Percentiles rank a stretch among this genome's conserved stretches.
These are phyloP conservation scores for Ochotona princeps DNA, from an alignment of 2,113 vertebrate species.

Conservation along the genomic window DNA sequence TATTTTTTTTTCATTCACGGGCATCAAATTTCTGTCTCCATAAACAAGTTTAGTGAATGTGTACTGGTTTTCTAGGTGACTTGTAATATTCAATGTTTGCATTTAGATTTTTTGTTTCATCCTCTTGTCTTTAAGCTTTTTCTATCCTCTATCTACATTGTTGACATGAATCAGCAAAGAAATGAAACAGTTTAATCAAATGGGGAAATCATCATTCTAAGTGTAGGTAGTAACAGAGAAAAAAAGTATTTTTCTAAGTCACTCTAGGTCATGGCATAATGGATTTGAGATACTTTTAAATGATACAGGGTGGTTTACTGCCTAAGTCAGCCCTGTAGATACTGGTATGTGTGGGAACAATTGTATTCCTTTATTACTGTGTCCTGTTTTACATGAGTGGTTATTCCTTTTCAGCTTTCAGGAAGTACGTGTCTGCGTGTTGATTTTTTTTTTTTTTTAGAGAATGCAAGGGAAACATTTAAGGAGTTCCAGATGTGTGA, in stretches of 20 bases:
- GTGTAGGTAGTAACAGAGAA: background rate
- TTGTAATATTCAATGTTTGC: background rate
- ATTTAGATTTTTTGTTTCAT: background rate
- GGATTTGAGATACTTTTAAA: background rate
- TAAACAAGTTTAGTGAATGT: background rate
- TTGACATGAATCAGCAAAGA: background rate
- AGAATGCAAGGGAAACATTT: background rate
- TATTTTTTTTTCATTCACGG: background rate
- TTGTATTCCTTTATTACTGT: background rate
- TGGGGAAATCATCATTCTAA: background rate
- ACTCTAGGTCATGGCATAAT: conserved; percentile 3
- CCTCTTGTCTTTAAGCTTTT: background rate
- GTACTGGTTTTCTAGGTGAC: background rate
- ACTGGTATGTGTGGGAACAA: background rate
- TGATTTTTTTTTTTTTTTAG: background rate
- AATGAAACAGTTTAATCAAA: background rate
- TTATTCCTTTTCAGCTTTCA: background rate
- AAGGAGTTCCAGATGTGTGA: background rate
- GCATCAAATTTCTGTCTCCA: background rate
- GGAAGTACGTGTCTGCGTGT: background rate
- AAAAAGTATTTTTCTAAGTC: background rate
- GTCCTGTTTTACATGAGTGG: background rate
- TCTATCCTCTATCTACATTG: background rate
- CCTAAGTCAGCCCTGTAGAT: background rate
- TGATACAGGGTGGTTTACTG: background rate